Base-by-base conservation (phyloP, 2,888 invertebrate genomes). In the Galerucella nymphaeae region DNA sequence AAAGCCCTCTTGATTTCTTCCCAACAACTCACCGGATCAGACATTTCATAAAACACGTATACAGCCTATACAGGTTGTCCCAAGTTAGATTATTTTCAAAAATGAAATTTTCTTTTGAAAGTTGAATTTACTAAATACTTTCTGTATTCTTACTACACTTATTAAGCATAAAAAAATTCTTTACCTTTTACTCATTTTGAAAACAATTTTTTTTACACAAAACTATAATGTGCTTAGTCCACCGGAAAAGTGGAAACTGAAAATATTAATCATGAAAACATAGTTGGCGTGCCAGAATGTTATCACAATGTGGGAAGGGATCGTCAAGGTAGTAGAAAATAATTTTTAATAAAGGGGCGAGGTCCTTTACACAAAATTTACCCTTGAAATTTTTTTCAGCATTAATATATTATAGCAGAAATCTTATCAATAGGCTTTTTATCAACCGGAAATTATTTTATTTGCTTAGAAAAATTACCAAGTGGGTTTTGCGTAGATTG, bases 231-330 rank as follows among this genome's bases (percentile, higher is more conserved):
- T 30, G 16, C 20, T 10, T 48, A 50, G 2, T n/a, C 38, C 61
- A 53, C 38, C 20, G 30, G 58, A 20, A 23, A 62, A 62, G n/a
- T 41, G 42, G 53, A 55, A 42, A 69, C 69, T 53, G 42, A n/a
- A 69, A 70, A 63, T 20, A 70, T 70, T 70, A 70, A 65, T 50
- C n/a, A 16, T n/a, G 11, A 64, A 70, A 63, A 38, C 14, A 20
- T 57, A 23, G 10, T n/a, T 63, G 30, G 70, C 45, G 69, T 63
- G 63, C 55, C 57, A 41, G 66, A 63, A 70, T 38, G 63, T 70
- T 70, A 70, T 70, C 63, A 70, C 63, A n/a, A 70, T 64, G 42
- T 62, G 63, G 63, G 70, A 63, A 45, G 63, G 63, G 70, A 63
- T 30, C 42, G 61, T 8, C 61, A 62, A 62, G 42, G 61, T 42